phyloP scores from a whole-genome alignment of 1,140 invertebrate species.

The Muscidifurax raptorellus region DNA sequence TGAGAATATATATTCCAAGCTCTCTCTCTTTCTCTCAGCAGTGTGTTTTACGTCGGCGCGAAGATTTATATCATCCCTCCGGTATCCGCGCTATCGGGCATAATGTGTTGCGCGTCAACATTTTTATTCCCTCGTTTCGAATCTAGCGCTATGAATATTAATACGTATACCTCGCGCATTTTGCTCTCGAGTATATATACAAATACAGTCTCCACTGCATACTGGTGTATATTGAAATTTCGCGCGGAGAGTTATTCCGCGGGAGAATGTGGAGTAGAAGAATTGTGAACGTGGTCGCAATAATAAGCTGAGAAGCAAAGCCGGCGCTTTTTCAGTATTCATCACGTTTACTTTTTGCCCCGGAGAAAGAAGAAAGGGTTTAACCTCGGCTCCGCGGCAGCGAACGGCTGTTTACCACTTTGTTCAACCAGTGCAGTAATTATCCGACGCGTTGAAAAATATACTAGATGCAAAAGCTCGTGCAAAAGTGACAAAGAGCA shows the following conservation, averaged over 20 bases:
- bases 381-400: not conserved
- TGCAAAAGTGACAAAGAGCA: not conserved
- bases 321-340: not conserved
- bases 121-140: not conserved
- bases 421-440: not conserved
- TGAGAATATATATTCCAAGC: not conserved
- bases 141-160: not conserved
- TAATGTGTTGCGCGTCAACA: not conserved
- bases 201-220: too few species aligned
- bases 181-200: not conserved
- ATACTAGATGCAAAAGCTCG: not conserved
- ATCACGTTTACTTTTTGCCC: not conserved
- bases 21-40: not conserved
- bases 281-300: not conserved
- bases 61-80: conserved; percentile 1
- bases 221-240: not conserved
- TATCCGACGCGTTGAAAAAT: not conserved
- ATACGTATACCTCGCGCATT: not conserved
- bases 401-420: not conserved
- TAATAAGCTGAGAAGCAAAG: not conserved
- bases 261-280: not conserved
- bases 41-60: not conserved
- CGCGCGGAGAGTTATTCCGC: too few species aligned
- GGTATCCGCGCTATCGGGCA: not conserved
- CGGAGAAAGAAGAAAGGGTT: not conserved